Base-by-base conservation (phyloP, 2,113 vertebrate genomes). In the Gobiocypris rarus region DNA sequence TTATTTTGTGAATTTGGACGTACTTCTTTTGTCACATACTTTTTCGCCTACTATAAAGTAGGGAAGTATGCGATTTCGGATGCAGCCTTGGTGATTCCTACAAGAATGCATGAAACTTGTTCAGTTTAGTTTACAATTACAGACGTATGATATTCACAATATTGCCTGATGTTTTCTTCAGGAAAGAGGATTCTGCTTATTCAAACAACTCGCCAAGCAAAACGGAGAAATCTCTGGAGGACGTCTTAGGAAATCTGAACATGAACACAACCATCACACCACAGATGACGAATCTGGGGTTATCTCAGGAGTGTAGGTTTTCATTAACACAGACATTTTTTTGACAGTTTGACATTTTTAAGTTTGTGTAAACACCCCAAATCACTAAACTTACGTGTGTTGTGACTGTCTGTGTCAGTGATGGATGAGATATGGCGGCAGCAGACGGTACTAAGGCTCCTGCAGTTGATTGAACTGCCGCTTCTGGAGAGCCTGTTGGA, bases 401-500 rank as follows among this genome's bases (percentile, higher is more conserved):
- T 78, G 38, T 22, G 34, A 85, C 24, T 75, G 11, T 73, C 83
- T 45, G 63, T 75, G 61, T 75, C 65, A 99, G 97, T 97, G 89
- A 94, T 99, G 90, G 92, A 94, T 67, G 96, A 98, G 93, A 94
- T 98, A 79, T 99, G 97, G 98, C 95, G 95, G 90, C 97, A 99
- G 86, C 97, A 99, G 95, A 96, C 97, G 0, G 94, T 97, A 26
- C 93, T 95, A 83, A 95, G 97, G 38, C 92, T 99, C 14, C 90
- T 99, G 69, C 97, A 98, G 91, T 94, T 99, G 81, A 94, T 99
- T 14, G 97, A 99, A 87, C 95, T 99, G 88, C 97, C 98, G 0
- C 93, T 99, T 61, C 92, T 98, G 83, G 97, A 99, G 89, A 93
- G 94, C 74, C 90, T 98, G 85, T 88, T 99, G 5, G 95, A 94